Conservation (phyloP, 2,113 vertebrate species). For the Microcebus jonahi region DNA sequence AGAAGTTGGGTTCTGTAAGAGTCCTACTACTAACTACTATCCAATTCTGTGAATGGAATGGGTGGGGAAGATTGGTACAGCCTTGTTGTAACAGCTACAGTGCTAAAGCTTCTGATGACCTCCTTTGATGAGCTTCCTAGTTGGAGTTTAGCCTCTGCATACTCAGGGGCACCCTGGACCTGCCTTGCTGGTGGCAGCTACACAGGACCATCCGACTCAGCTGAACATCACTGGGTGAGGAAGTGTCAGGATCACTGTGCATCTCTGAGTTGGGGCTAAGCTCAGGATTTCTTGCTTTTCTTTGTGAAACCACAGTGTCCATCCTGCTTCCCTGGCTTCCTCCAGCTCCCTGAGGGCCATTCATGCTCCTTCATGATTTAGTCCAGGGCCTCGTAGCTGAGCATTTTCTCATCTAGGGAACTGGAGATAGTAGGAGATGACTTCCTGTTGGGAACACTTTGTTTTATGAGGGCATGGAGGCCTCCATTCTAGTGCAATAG, state of each 20-base stretch:
- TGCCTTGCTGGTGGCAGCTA: conserved; percentile 59
- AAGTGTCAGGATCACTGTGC: conserved; percentile 57
- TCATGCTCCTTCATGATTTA: conserved; percentile 85
- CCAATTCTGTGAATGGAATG: neutral
- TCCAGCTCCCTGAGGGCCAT: conserved; percentile 80
- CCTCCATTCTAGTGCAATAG: conserved; percentile 90
- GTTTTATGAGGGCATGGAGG: conserved; percentile 85
- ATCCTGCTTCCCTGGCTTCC: conserved; percentile 80
- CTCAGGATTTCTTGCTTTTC: conserved; percentile 83
- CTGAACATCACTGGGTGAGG: conserved; percentile 57
- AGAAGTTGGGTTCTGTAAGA: neutral
- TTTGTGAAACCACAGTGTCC: conserved; percentile 85
- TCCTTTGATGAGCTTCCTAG: neutral
- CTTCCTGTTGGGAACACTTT: conserved; percentile 89
- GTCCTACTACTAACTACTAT: neutral
- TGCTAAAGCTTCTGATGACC: neutral
- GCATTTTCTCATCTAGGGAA: conserved; percentile 83
- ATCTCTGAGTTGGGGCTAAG: conserved; percentile 84
- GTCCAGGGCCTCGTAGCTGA: conserved; percentile 87
- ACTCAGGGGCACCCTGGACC: neutral
- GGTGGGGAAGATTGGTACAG: neutral
- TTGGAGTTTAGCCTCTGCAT: neutral
- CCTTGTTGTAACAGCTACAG: neutral
- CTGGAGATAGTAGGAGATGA: conserved; percentile 86
- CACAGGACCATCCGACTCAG: conserved; percentile 65